Evolutionary conservation across 2,113 vertebrate species (phyloP).

Genomic region (Monarcha castaneiventris): DNA sequence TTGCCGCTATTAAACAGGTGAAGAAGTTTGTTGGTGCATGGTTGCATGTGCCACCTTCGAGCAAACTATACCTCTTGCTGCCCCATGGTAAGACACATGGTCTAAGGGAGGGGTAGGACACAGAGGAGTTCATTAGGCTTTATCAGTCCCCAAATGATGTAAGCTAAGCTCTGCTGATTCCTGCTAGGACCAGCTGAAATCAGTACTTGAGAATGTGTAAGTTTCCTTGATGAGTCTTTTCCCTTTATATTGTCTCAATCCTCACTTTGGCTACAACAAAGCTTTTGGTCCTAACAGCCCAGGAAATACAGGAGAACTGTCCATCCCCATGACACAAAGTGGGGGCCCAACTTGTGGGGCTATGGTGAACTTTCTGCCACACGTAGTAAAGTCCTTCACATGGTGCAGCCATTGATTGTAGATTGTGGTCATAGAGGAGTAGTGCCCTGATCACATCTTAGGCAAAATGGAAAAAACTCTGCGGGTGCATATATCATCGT

Average conservation of each 20-base stretch:
- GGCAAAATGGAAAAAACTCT: not conserved
- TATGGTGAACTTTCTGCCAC: not conserved
- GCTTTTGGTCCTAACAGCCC: not conserved
- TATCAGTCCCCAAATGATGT: not conserved
- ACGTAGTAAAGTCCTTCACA: accelerated
- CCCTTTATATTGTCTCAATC: not conserved
- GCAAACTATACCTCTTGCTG: not conserved
- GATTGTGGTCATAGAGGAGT: not conserved
- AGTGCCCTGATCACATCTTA: not conserved
- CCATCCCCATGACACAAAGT: not conserved
- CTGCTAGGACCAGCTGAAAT: not conserved
- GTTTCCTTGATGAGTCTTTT: not conserved
- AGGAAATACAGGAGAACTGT: not conserved
- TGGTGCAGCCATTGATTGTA: not conserved
- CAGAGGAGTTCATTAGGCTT: not conserved
- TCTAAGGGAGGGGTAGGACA: not conserved
- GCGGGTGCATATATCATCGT: not conserved
- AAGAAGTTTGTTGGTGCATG: not conserved
- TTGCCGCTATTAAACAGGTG: not conserved
- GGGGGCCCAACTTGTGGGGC: not conserved
- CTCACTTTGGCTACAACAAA: not conserved
- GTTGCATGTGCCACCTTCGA: not conserved
- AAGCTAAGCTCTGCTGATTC: not conserved
- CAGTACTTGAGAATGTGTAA: not conserved
- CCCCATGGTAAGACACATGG: no score